phyloP scores from a whole-genome alignment of 2,797 vertebrate species.

The Lophius americanus region DNA sequence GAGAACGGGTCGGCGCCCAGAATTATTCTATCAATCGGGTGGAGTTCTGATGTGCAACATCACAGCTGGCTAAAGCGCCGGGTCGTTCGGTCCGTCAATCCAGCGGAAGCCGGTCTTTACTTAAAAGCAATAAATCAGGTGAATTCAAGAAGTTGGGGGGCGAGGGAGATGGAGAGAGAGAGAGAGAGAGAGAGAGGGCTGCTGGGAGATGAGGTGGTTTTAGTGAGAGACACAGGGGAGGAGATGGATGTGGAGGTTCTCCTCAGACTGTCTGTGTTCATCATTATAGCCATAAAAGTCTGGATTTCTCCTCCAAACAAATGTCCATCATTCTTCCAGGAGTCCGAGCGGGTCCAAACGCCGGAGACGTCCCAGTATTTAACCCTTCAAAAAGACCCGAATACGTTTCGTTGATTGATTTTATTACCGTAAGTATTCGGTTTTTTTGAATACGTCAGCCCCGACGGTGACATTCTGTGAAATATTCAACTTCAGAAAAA shows the following conservation, averaged over 20 bases:
- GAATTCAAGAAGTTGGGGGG: constrained; percentile 30
- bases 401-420: too few relatives aligned
- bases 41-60: constrained; percentile 38
- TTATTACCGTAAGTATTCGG: too few relatives aligned
- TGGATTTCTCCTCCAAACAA: neutral
- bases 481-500: too few relatives aligned
- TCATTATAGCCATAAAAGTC: neutral
- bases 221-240: too few relatives aligned
- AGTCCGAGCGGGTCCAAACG: neutral
- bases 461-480: too few relatives aligned
- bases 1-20: constrained; percentile 28
- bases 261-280: constrained; percentile 2
- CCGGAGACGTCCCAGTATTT: neutral
- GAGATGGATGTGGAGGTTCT: too few relatives aligned
- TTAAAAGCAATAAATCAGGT: constrained; percentile 43
- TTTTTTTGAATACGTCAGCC: too few relatives aligned
- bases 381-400: neutral
- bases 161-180: neutral
- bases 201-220: too few relatives aligned
- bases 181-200: too few relatives aligned
- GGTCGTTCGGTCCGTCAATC: constrained; percentile 41
- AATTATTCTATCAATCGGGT: constrained; percentile 57
- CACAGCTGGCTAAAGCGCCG: constrained; percentile 47
- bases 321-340: neutral
- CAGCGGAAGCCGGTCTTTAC: constrained; percentile 37